Percentiles rank a stretch among this genome's conserved stretches.
Conservation (phyloP, 2,113 vertebrate genomes). For the Nycticryphes semicollaris region DNA sequence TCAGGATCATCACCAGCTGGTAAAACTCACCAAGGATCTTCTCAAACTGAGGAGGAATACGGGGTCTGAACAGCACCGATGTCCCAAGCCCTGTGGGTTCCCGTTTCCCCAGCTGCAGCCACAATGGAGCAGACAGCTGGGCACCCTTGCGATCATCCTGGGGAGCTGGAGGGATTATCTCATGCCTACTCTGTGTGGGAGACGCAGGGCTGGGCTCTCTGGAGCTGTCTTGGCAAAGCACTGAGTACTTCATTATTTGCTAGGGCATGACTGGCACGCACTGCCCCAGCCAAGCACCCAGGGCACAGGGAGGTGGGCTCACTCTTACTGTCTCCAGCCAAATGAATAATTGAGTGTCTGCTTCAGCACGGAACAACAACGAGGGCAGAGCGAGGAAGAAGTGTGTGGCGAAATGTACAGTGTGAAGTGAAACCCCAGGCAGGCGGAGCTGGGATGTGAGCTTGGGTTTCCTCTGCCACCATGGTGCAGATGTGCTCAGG, state of each 20-base stretch:
- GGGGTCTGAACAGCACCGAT: rapidly evolving
- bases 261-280: background rate
- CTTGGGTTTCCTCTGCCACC: background rate
- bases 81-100: background rate
- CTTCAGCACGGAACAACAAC: background rate
- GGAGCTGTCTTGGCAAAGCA: background rate
- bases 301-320: background rate
- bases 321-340: background rate
- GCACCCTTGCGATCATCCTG: background rate
- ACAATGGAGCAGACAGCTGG: background rate
- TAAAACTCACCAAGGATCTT: background rate
- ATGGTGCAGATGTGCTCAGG: background rate
- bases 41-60: background rate
- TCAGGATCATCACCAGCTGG: background rate
- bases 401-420: background rate
- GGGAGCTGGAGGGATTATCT: rapidly evolving
- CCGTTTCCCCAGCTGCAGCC: background rate
- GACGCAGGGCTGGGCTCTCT: background rate
- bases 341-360: background rate
- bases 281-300: background rate
- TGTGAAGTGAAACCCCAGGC: background rate
- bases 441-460: background rate
- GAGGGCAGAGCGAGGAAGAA: background rate
- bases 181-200: background rate
- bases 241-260: background rate